A percentile compares a stretch with the other conserved stretches of the same genome.
Evolutionary conservation across 1,140 invertebrate genomes (phyloP).

Genomic region (Apocrypta bakeri): DNA sequence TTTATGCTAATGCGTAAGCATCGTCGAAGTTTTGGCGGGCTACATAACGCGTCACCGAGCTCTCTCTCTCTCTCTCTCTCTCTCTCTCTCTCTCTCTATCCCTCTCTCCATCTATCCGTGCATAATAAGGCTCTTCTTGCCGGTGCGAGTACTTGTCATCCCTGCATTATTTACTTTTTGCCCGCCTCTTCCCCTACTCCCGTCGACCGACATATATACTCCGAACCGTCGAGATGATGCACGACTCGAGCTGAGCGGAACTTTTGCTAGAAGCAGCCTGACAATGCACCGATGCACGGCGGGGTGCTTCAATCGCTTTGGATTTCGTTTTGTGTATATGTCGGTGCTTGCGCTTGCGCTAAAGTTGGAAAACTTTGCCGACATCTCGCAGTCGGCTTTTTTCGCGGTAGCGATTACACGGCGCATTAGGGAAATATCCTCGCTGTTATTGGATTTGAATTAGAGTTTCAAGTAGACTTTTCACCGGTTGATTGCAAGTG

Average conservation of each 20-base stretch:
- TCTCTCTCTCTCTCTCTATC: background rate
- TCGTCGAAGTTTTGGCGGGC: constrained; percentile 31
- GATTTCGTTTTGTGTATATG: background rate
- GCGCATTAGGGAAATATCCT: background rate
- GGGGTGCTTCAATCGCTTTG: background rate
- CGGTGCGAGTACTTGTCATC: constrained; percentile 31
- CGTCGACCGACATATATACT: background rate
- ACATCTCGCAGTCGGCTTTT: background rate
- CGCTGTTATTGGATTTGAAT: background rate
- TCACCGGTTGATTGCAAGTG: background rate
- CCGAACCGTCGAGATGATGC: background rate
- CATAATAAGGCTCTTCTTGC: constrained; percentile 29
- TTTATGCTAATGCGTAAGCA: constrained; percentile 26
- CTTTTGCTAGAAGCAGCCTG: background rate
- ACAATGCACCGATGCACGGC: background rate
- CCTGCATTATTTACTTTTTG: constrained; percentile 41
- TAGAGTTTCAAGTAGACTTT: background rate
- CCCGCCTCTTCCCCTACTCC: too few species aligned
- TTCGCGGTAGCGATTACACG: background rate
- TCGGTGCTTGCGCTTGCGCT: background rate
- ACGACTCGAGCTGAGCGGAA: background rate
- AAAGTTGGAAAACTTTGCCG: background rate
- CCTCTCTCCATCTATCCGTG: background rate
- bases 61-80: background rate
- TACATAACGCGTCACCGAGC: background rate